phyloP scores from a whole-genome alignment of 92 coral and sea anemone species.

The Siderastrea radians region DNA sequence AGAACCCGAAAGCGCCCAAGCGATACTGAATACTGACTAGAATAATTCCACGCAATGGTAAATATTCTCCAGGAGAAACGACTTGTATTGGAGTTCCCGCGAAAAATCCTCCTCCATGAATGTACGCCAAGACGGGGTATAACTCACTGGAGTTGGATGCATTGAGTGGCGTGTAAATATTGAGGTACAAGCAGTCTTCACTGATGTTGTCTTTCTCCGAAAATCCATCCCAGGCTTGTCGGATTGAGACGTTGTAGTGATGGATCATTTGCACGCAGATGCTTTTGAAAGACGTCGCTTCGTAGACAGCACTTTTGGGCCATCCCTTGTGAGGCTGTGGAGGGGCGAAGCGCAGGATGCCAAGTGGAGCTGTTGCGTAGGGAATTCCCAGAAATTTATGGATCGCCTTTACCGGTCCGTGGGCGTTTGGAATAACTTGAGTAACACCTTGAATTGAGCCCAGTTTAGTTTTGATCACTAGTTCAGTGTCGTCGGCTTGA shows the following conservation, averaged over 20 bases:
- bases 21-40: slow-evolving; percentile 80
- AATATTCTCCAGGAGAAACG: slow-evolving; percentile 73
- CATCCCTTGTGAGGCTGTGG: slow-evolving; percentile 68
- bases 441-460: slow-evolving; percentile 71
- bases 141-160: slow-evolving; percentile 7
- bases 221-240: slow-evolving; percentile 72
- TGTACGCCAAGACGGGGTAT: slow-evolving; percentile 75
- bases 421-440: slow-evolving; percentile 53
- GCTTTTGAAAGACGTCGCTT: slow-evolving; percentile 69
- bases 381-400: slow-evolving; percentile 81
- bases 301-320: slow-evolving; percentile 30
- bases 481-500: slow-evolving; percentile 18
- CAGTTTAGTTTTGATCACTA: slow-evolving; percentile 42
- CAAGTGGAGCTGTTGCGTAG: slow-evolving; percentile 69
- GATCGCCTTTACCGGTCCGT: slow-evolving; percentile 51
- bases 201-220: slow-evolving; percentile 42
- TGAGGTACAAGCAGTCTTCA: slow-evolving; percentile 79
- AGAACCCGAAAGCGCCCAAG: slow-evolving; percentile 76
- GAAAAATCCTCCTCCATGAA: slow-evolving; percentile 82
- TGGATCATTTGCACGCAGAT: slow-evolving; percentile 65
- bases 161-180: slow-evolving; percentile 73
- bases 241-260: slow-evolving; percentile 54
- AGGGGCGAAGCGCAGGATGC: slow-evolving; percentile 66
- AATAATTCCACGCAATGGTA: slow-evolving; percentile 68
- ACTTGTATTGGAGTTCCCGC: slow-evolving; percentile 79